phyloP scores from a whole-genome alignment of 2,113 vertebrate species.

The Azemiops feae region DNA sequence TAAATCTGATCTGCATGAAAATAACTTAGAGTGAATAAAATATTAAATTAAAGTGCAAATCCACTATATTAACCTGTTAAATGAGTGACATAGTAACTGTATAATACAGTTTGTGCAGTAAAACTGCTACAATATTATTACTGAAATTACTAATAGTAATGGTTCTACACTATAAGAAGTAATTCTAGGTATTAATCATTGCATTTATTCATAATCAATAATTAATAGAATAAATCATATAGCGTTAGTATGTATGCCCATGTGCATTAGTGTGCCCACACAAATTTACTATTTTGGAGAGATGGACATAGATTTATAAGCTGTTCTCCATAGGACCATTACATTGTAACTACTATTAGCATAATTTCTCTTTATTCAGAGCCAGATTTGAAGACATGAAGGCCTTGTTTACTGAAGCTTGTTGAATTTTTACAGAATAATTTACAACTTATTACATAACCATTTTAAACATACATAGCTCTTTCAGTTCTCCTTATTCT shows the following conservation, averaged over 20 bases:
- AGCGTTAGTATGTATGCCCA: background rate
- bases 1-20: slow-evolving; percentile 58
- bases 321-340: background rate
- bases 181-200: slow-evolving; percentile 1
- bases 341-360: background rate
- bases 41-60: slow-evolving; percentile 58
- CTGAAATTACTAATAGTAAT: background rate
- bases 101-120: background rate
- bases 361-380: background rate
- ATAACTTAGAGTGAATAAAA: slow-evolving; percentile 61
- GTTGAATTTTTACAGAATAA: background rate
- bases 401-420: background rate
- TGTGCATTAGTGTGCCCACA: background rate
- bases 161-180: background rate
- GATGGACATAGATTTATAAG: background rate
- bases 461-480: background rate
- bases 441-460: background rate
- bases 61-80: slow-evolving; percentile 44
- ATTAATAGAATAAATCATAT: slow-evolving; percentile 9
- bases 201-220: slow-evolving; percentile 10
- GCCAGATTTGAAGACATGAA: background rate
- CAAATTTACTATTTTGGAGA: background rate
- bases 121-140: slow-evolving; percentile 17
- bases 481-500: background rate
- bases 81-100: slow-evolving; percentile 46